These are phyloP conservation scores for Nannospalax galili DNA, from an alignment of 2,113 vertebrate genomes.

Conservation along the genomic window DNA sequence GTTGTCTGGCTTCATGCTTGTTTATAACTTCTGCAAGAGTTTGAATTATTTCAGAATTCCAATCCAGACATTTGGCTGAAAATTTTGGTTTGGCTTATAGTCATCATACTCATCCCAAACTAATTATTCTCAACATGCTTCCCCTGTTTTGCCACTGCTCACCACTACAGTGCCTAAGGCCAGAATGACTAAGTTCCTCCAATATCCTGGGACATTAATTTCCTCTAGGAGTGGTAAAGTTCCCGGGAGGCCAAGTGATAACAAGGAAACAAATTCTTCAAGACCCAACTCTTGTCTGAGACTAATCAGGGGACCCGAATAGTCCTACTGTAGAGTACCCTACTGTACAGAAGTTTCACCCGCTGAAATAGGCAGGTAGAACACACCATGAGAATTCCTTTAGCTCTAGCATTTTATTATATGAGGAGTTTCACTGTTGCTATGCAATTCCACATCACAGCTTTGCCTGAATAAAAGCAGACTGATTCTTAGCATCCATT, in stretches of 20 bases:
- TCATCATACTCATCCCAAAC: background rate
- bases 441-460: too few species aligned
- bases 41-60: slow-evolving; percentile 57
- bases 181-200: background rate
- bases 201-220: background rate
- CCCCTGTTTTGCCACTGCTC: background rate
- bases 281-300: background rate
- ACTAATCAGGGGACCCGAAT: background rate
- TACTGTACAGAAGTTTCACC: background rate
- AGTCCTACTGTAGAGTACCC: background rate
- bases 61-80: slow-evolving; percentile 30
- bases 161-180: too few species aligned
- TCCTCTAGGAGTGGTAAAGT: background rate
- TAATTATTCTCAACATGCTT: background rate
- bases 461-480: too few species aligned
- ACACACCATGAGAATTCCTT: background rate
- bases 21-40: slow-evolving; percentile 67
- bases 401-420: background rate
- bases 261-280: background rate
- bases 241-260: background rate
- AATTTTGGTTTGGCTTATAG: slow-evolving; percentile 14
- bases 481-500: too few species aligned
- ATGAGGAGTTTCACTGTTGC: background rate
- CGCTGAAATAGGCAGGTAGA: background rate
- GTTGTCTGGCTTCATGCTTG: slow-evolving; percentile 48